Conservation (phyloP, 2,113 vertebrate species). For the Trichechus manatus region DNA sequence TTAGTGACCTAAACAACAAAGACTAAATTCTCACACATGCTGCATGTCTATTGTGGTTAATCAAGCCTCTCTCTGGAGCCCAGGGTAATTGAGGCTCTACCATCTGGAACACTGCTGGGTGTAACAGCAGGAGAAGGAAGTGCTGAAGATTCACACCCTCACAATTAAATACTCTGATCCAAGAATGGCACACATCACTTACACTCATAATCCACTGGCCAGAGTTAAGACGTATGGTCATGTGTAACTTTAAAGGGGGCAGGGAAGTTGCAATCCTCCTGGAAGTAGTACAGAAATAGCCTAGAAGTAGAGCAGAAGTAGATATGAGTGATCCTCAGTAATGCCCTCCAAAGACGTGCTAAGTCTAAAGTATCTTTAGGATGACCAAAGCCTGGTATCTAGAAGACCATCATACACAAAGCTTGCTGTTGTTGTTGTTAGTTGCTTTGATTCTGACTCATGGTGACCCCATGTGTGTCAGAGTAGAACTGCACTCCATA, state of each 20-base stretch:
- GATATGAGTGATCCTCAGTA: background rate
- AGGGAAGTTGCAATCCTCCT: background rate
- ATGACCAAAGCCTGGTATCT: background rate
- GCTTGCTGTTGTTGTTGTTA: background rate
- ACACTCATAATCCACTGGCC: background rate
- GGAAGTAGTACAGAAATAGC: background rate
- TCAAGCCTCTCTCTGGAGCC: no score
- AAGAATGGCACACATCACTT: background rate
- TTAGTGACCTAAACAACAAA: slow-evolving; percentile 9
- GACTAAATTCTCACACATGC: background rate
- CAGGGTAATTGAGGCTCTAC: background rate
- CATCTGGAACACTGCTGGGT: background rate
- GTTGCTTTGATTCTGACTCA: background rate
- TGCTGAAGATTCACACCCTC: background rate
- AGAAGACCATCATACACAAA: background rate
- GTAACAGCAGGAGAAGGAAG: background rate
- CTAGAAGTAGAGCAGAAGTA: background rate
- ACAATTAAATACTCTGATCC: background rate
- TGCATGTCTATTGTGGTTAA: background rate
- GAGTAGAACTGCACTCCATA: background rate
- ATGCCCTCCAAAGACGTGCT: background rate
- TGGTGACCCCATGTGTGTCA: background rate
- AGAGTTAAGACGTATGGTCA: background rate
- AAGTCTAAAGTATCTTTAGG: background rate
- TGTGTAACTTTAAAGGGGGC: background rate